Conservation (phyloP, 1,140 invertebrate species). For the Aphelenchoides besseyi region DNA sequence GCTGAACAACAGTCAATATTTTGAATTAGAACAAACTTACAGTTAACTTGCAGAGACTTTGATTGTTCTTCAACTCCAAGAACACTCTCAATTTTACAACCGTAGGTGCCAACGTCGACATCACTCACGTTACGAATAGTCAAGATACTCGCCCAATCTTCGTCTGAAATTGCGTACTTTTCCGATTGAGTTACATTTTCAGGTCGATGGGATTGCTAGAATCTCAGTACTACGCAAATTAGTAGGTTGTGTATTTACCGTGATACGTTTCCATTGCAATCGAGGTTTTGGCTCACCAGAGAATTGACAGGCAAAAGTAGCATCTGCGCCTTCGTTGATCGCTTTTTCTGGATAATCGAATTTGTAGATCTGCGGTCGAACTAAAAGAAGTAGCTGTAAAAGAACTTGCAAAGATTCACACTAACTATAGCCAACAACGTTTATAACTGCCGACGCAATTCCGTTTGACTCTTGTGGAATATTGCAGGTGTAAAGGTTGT, state of each 20-base stretch:
- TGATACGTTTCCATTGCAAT: not conserved
- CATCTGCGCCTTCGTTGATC: conserved; percentile 7
- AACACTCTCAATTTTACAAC: not conserved
- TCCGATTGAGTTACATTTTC: not conserved
- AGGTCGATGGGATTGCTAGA: conserved; percentile 7
- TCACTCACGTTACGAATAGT: not conserved
- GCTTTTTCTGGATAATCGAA: not conserved
- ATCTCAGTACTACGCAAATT: not conserved
- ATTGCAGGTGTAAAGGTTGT: conserved; percentile 13
- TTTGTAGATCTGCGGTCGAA: not conserved
- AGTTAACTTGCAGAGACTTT: not conserved
- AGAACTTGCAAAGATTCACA: not conserved
- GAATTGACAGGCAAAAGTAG: not conserved
- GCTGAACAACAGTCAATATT: conserved; percentile 6
- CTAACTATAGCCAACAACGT: conserved; percentile 1
- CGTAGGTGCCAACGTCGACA: not conserved
- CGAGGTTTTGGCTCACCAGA: conserved; percentile 7
- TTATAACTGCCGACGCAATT: not conserved
- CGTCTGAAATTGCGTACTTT: conserved; percentile 3
- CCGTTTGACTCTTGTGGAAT: not conserved
- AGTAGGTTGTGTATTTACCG: not conserved
- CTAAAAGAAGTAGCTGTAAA: not conserved
- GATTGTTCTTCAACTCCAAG: not conserved
- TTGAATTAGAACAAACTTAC: not conserved
- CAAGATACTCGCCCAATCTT: not conserved